Evolutionary conservation across 1,140 invertebrate species (phyloP).

Genomic region (Drosophila mayri): DNA sequence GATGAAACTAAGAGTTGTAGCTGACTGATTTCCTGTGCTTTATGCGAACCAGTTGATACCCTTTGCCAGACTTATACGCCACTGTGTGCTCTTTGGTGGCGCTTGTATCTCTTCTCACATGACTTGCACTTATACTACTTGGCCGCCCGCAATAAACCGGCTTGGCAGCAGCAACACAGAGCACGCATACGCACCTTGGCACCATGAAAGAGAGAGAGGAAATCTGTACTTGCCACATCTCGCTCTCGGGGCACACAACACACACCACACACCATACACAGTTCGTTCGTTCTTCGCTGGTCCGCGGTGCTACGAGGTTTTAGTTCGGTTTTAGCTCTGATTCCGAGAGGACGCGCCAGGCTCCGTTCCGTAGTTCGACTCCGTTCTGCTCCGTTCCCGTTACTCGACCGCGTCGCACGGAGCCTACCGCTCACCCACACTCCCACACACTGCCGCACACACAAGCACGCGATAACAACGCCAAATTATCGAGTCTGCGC

Average conservation of each 20-base stretch:
- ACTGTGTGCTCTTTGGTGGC: background rate
- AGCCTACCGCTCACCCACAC: conserved; percentile 52
- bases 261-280: conserved; percentile 1
- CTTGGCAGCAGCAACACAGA: conserved; percentile 11
- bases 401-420: conserved; percentile 61
- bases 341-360: conserved; percentile 71
- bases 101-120: background rate
- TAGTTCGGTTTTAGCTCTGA: conserved; percentile 83
- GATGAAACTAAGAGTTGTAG: background rate
- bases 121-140: background rate
- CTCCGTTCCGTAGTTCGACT: conserved; percentile 28
- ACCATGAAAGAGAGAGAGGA: background rate
- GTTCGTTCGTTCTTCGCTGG: conserved; percentile 33
- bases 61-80: background rate
- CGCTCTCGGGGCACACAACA: background rate
- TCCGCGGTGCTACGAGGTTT: conserved; percentile 53
- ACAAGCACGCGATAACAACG: conserved; percentile 65
- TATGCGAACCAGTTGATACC: background rate
- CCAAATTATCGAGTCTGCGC: conserved; percentile 81
- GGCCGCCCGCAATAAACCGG: conserved; percentile 23
- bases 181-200: conserved; percentile 17
- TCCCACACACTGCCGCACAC: conserved; percentile 18
- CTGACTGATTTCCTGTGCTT: background rate
- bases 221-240: background rate
- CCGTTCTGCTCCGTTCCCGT: conserved; percentile 15